Evolutionary conservation across 2,888 invertebrate genomes (phyloP), one percentile per base, ranked within the genome.

Genomic region (Dasysyrphus albostriatus): DNA sequence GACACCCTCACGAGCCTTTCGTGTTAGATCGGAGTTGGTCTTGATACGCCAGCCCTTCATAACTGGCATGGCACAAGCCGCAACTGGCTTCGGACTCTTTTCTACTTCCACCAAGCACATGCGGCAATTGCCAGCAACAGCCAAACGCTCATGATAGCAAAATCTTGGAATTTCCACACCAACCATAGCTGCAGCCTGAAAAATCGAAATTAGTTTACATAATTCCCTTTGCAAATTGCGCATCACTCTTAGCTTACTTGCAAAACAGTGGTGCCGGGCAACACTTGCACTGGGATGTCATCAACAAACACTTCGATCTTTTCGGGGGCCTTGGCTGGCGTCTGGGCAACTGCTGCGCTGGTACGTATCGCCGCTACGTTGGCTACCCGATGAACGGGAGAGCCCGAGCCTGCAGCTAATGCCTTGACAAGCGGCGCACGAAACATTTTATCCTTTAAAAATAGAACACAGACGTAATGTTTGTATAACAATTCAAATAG

Each of bases 101-200:
- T 99, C 99, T 12, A 99, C 98, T 93, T 99, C 99, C 0, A 99
- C 99, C 37, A 99, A 94, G 93, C 99, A 99, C 99, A 99, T 99
- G 88, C 99, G 95, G 92, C 99, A 99, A 93, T 99, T 99, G 59
- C 99, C 99, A 88, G 99, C 99, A 39, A 99, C 97, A 6, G 99
- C 98, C 77, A 99, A 94, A 69, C 99, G 95, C 92, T 99, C 99
- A 94, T 99, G 99, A 93, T 99, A 99, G 93, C 99, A 99, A 93
- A 99, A 99, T 83, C 99, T 94, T 2, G 99, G 99, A 89, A 99
- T 99, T 94, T 99, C 99, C 58, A 99, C 96, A 14, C 99, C 99
- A 88, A 96, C 95, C 93, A 96, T 94, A 1, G 98, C 98, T 75
- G 98, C 99, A 89, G 98, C 99, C 98, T 98, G 16, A 14, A 12